phyloP scores from a whole-genome alignment of 2,113 vertebrate genomes.

The Psephotus haematonotus region DNA sequence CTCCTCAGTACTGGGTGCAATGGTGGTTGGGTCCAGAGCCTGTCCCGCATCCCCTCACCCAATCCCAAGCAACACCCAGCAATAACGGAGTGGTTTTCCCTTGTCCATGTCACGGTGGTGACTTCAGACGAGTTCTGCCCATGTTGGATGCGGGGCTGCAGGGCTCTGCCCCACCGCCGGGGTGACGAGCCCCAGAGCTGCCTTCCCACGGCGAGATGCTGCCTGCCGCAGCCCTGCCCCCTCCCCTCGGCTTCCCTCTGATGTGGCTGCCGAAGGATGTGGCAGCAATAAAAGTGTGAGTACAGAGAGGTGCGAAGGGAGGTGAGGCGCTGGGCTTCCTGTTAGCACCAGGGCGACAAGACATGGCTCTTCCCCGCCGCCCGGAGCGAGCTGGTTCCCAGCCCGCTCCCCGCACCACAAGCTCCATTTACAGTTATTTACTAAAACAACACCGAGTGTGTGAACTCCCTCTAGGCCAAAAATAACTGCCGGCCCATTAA shows the following conservation, averaged over 20 bases:
- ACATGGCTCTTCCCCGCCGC: not conserved
- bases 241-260: not conserved
- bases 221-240: not conserved
- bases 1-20: accelerated
- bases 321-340: slow-evolving; percentile 26
- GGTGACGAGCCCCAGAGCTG: not conserved
- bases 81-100: accelerated
- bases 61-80: accelerated
- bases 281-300: slow-evolving; percentile 2
- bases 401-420: not conserved
- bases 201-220: not conserved
- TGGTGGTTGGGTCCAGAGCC: not conserved
- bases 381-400: not conserved
- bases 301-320: slow-evolving; percentile 8
- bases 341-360: not conserved
- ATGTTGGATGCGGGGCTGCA: accelerated
- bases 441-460: slow-evolving; percentile 51
- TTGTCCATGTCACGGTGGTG: accelerated
- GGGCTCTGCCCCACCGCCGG: not conserved
- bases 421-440: slow-evolving; percentile 49
- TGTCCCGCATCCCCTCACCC: not conserved
- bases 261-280: slow-evolving; percentile 39
- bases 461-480: slow-evolving; percentile 48
- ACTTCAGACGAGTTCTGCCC: accelerated
- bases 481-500: slow-evolving; percentile 52